Evolutionary conservation across 2,797 vertebrate species (phyloP), one percentile per base, ranked within the genome.

Genomic region (Chelon auratus): DNA sequence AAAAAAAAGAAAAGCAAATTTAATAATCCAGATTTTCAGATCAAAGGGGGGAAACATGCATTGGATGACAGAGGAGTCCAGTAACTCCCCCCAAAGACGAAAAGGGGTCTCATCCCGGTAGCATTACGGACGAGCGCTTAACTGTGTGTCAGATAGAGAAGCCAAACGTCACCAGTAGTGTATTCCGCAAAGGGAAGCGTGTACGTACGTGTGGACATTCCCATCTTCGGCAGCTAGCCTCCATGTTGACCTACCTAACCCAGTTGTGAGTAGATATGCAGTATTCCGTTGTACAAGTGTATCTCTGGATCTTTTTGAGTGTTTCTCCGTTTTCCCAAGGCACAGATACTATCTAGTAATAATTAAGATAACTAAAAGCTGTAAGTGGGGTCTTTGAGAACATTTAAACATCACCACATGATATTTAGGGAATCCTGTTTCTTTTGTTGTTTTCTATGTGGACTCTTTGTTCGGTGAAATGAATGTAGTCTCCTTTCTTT

Each of bases 251-350:
- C 94, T 91, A 88, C 91, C 93, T 92, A 87, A 93, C 92, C 92
- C 94, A 91, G 93, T 95, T 81, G 92, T 96, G 93, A 94, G 95
- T 96, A 96, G 95, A 95, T 92, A 95, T 96, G 95, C 95, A 94
- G 96, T 96, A 94, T 97, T 97, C 95, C 93, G 95, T 96, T 94
- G 95, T 96, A 94, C 95, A 94, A 70, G 93, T 96, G 96, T 95
- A 95, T 94, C 94, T 91, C 95, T 94, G 94, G 92, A 87, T 94
- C 84, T 95, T 91, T 81, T 91, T 91, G 93, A 92, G 93, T 95
- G 94, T 95, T 92, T 93, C 94, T 94, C 94, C 85, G 90, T 95
- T 95, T 22, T 95, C 91, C 94, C 87, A 87, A 88, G 87, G 91
- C 94, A 93, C 92, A 95, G 92, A 87, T 89, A 86, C 84, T 90